phyloP scores from a whole-genome alignment of 2,888 invertebrate genomes.

The Amphipoea oculea region DNA sequence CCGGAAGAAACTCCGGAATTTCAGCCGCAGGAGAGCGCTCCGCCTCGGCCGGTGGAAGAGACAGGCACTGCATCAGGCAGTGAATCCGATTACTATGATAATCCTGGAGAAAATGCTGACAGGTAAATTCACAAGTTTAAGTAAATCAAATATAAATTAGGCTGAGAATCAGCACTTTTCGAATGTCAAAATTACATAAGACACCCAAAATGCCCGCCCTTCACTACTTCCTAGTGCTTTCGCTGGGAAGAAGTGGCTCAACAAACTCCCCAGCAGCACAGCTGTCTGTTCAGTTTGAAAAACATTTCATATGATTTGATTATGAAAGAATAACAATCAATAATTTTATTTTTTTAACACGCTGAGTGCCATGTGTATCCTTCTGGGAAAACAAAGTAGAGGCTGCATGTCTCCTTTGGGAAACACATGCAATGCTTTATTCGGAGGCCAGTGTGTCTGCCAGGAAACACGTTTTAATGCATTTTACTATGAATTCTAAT shows the following conservation, averaged over 20 bases:
- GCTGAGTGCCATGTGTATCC: no score
- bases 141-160: background rate
- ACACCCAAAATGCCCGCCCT: background rate
- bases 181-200: background rate
- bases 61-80: slow-evolving; percentile 84
- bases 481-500: no score
- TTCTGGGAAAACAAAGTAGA: no score
- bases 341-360: background rate
- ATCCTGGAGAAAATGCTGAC: slow-evolving; percentile 84
- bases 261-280: no score
- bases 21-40: slow-evolving; percentile 71
- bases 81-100: slow-evolving; percentile 88
- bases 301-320: background rate
- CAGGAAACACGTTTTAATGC: no score
- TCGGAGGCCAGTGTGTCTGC: no score
- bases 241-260: no score
- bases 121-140: slow-evolving; percentile 73
- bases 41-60: slow-evolving; percentile 76
- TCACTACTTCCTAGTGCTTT: background rate
- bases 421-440: no score
- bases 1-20: slow-evolving; percentile 79
- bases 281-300: no score
- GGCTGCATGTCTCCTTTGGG: no score
- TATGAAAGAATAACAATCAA: background rate
- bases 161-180: background rate